Evolutionary conservation across 2,888 invertebrate genomes (phyloP).

Genomic region (Taphrorychus bicolor): DNA sequence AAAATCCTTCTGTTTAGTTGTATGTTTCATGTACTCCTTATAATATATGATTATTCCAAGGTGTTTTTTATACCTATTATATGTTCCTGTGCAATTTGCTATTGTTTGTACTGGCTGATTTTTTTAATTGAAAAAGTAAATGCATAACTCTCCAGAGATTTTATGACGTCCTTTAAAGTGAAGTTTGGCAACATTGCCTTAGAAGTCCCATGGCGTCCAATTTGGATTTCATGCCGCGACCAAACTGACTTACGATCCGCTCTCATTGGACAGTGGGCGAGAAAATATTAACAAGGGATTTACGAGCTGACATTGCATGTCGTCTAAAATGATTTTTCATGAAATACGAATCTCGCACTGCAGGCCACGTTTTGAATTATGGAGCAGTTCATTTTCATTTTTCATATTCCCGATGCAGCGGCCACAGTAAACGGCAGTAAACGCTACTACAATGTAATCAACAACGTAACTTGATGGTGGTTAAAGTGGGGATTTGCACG

Average conservation of each 20-base stretch:
- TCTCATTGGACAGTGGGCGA: conserved; percentile 34
- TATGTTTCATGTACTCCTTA: no score
- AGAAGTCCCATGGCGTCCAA: conserved; percentile 21
- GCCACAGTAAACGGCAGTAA: background rate
- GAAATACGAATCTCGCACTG: conserved; percentile 26
- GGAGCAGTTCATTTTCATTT: conserved; percentile 18
- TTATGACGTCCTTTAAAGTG: no score
- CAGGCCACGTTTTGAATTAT: conserved; percentile 22
- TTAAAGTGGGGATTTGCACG: no score
- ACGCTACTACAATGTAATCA: conserved; percentile 7
- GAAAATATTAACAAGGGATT: conserved; percentile 32
- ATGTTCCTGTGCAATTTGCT: no score
- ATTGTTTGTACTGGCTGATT: no score
- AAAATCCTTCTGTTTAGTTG: no score
- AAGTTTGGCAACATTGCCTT: no score
- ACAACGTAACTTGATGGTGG: no score
- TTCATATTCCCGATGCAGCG: conserved; percentile 1
- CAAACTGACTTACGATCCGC: conserved; percentile 11
- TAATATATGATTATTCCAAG: no score
- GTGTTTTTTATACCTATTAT: no score
- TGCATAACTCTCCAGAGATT: no score
- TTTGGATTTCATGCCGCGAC: conserved; percentile 29
- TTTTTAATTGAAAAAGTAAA: no score
- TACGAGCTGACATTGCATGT: conserved; percentile 21
- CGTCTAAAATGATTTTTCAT: conserved; percentile 31